phyloP scores from a whole-genome alignment of 2,888 invertebrate species.

The Brachyopa scutellaris region DNA sequence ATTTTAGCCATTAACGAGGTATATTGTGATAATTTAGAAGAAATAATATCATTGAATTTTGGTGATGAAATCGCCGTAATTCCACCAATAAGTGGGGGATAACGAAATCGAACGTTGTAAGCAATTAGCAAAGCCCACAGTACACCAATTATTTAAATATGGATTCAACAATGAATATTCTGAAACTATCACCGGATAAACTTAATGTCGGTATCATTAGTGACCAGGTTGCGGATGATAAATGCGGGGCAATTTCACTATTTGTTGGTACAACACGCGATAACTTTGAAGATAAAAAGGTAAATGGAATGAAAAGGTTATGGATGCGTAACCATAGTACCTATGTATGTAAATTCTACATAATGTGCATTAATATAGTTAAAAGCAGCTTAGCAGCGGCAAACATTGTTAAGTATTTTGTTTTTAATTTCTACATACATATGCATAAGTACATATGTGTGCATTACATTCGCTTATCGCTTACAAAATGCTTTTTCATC shows the following conservation, averaged over 20 bases:
- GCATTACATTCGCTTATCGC: no score
- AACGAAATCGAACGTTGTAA: slow-evolving; percentile 75
- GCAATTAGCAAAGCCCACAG: background rate
- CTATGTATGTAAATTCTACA: no score
- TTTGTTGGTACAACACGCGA: slow-evolving; percentile 95
- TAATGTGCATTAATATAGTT: no score
- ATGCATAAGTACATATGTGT: no score
- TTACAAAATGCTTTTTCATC: background rate
- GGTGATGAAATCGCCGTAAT: slow-evolving; percentile 95
- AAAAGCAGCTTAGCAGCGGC: no score
- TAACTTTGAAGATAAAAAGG: slow-evolving; percentile 90
- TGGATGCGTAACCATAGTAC: no score
- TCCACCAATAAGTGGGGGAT: slow-evolving; percentile 97
- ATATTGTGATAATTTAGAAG: slow-evolving; percentile 85
- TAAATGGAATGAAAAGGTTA: slow-evolving; percentile 79
- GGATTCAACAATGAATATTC: slow-evolving; percentile 84
- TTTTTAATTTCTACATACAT: no score
- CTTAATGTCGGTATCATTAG: slow-evolving; percentile 87
- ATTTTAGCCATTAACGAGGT: slow-evolving; percentile 93
- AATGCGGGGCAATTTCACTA: slow-evolving; percentile 93
- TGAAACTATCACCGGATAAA: slow-evolving; percentile 86
- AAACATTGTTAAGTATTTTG: no score
- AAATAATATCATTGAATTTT: slow-evolving; percentile 84
- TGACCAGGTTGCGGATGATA: slow-evolving; percentile 85
- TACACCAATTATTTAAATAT: background rate